These are phyloP conservation scores for Brachionus manjavacas DNA, from an alignment of 1,140 invertebrate genomes.

Conservation along the genomic window DNA sequence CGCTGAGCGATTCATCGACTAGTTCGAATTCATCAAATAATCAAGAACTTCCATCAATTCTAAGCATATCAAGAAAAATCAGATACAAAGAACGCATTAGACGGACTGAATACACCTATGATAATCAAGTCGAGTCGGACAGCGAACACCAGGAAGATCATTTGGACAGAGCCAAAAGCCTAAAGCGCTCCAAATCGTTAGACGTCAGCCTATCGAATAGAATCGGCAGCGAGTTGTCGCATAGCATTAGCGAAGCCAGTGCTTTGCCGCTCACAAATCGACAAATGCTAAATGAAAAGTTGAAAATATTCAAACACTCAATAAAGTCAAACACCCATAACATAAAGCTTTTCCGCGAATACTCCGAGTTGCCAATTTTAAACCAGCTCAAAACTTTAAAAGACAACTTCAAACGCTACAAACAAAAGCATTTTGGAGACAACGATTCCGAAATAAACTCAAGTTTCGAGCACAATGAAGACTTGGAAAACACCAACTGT, in stretches of 20 bases:
- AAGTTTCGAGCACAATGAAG: not conserved
- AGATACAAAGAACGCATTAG: not conserved
- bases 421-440: not conserved
- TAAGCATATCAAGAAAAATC: not conserved
- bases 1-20: not conserved
- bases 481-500: not conserved
- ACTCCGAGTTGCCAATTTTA: conserved; percentile 5
- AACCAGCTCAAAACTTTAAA: not conserved
- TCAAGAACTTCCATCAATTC: not conserved
- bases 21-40: not conserved
- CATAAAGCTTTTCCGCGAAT: not conserved
- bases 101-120: not conserved
- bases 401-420: not conserved
- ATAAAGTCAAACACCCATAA: not conserved
- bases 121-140: not conserved
- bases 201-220: conserved; percentile 13
- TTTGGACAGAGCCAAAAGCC: not conserved
- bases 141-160: not conserved
- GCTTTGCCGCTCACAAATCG: not conserved
- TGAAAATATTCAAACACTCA: not conserved
- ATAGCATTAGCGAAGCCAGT: conserved; percentile 18
- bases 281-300: not conserved
- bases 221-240: not conserved
- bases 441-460: conserved; percentile 19
- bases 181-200: conserved; percentile 7